Evolutionary conservation across 2,797 vertebrate genomes (phyloP).

Genomic region (Muraenolepis orangiensis): DNA sequence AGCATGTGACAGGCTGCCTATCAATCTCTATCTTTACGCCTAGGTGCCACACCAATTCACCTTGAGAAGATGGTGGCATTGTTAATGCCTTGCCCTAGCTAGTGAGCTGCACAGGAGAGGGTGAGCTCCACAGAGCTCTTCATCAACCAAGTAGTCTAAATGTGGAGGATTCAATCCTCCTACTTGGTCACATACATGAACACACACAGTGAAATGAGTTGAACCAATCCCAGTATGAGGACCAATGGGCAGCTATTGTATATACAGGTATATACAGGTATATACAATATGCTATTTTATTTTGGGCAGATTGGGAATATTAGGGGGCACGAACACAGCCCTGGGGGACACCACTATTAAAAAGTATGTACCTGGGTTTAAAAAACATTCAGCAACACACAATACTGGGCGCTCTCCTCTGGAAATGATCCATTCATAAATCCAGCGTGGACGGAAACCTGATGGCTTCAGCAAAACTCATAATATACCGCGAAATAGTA

Average conservation of each 20-base stretch:
- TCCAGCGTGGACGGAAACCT: neutral
- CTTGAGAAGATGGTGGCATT: no score
- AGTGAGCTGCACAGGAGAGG: neutral
- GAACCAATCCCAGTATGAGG: no score
- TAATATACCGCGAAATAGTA: neutral
- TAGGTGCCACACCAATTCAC: no score
- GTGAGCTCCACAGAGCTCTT: neutral
- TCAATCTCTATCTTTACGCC: no score
- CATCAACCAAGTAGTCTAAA: neutral
- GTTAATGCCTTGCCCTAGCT: no score
- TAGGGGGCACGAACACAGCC: neutral
- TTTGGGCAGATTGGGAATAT: neutral
- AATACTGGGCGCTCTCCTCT: neutral
- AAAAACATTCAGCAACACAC: neutral
- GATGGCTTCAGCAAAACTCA: neutral
- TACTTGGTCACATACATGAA: no score
- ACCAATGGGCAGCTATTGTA: no score
- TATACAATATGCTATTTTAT: neutral
- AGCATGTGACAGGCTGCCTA: neutral
- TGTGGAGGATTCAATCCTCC: no score
- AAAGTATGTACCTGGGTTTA: neutral
- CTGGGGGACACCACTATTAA: neutral
- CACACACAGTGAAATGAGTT: no score
- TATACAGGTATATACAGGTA: no score
- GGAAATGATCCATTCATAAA: neutral